phyloP scores from a whole-genome alignment of 2,113 vertebrate genomes.

The Dasypus novemcinctus region DNA sequence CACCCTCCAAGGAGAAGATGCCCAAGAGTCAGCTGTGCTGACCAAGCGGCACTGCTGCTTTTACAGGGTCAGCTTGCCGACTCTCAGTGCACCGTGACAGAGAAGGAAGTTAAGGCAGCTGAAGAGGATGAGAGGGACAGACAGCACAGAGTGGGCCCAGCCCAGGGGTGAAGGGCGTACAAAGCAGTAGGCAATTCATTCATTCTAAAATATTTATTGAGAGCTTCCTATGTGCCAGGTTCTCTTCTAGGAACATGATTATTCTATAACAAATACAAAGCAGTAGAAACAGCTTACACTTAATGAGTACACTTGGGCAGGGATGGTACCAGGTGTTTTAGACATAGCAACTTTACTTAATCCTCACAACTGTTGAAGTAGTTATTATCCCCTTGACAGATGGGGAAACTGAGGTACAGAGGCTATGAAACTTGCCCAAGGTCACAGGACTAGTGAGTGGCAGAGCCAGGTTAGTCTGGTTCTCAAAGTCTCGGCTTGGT shows the following conservation, averaged over 20 bases:
- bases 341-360: neutral
- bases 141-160: neutral
- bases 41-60: neutral
- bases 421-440: neutral
- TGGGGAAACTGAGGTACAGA: neutral
- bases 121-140: neutral
- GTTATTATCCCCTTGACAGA: neutral
- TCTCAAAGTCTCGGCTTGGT: neutral
- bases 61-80: conserved; percentile 25
- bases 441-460: neutral
- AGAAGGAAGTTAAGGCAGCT: conserved; percentile 16
- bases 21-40: neutral
- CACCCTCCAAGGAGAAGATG: neutral
- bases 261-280: neutral
- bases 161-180: neutral
- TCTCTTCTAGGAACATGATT: neutral
- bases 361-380: neutral
- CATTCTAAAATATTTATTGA: neutral
- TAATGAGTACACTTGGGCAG: neutral
- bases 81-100: neutral
- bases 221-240: neutral
- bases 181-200: neutral
- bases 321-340: neutral
- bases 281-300: neutral
- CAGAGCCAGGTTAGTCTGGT: neutral